Base-by-base conservation (phyloP, 2,797 vertebrate genomes). In the Hypotaenidia philippensis region DNA sequence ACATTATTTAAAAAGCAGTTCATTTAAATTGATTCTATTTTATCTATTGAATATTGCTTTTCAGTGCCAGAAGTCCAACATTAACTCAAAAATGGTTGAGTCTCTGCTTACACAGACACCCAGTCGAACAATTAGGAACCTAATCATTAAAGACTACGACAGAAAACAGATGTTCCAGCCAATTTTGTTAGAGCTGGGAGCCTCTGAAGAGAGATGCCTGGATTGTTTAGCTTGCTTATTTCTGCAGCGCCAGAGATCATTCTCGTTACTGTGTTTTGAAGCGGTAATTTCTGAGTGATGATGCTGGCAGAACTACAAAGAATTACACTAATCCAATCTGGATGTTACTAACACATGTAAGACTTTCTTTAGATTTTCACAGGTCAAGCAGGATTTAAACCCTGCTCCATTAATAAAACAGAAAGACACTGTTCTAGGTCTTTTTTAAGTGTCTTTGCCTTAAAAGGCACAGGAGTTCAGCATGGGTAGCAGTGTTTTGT, bases 281-380 rank as follows among this genome's bases (percentile, higher is more conserved):
- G 91, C 71, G 0, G 81, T 89, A 89, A 89, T 94, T 94, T 93
- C 93, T 93, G 78, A 94, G 95, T 80, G 69, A 96, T 87, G 95
- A 80, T 41, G 38, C 83, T 96, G 97, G 95, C 96, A 96, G 72
- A 89, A 69, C 94, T 96, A 97, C 94, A 97, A 92, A 90, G 91
- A 95, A 95, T 96, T 97, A 95, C 60, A 57, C 45, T 96, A 97
- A 97, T 97, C 90, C 95, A 96, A 70, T 96, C 71, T 92, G 92
- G 78, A 89, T 92, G 69, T 89, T 84, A 77, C 71, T 78, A 90
- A 89, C 38, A 68, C 90, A 77, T 83, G 64, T 84, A 92, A 86
- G 60, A 66, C 76, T 89, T 56, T n/a, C 91, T 94, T 95, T 89
- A 84, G 72, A 86, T 68, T 95, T 96, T 89, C 95, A 92, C 87